Conservation (phyloP, 2,113 vertebrate species). For the Hippolais icterina region DNA sequence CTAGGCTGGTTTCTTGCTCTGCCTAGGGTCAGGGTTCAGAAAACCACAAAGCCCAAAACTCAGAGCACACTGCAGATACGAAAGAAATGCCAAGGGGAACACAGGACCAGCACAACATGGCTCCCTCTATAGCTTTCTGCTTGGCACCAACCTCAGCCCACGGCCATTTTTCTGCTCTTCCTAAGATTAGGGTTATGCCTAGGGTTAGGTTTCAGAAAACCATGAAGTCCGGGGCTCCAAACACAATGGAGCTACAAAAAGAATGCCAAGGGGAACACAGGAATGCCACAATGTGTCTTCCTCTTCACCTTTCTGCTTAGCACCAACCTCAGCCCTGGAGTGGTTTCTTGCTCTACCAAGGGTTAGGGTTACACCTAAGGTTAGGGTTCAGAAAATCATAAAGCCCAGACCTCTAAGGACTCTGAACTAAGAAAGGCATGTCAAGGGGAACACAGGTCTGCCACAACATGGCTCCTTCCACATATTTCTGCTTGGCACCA, state of each 20-base stretch:
- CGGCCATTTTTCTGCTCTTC: neutral
- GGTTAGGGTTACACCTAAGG: too few species aligned
- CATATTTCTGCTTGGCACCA: too few species aligned
- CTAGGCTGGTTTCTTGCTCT: too few species aligned
- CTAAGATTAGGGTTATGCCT: neutral
- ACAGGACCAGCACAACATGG: neutral
- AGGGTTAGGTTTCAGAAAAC: neutral
- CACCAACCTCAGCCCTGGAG: neutral
- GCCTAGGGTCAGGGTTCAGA: too few species aligned
- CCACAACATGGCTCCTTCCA: too few species aligned
- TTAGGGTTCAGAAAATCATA: neutral
- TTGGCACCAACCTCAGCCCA: neutral
- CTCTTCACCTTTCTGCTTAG: neutral
- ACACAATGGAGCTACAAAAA: neutral
- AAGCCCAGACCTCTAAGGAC: neutral
- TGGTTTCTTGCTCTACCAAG: neutral
- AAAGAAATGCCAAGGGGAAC: too few species aligned
- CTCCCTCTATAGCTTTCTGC: neutral
- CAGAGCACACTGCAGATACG: too few species aligned
- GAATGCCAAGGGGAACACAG: too few species aligned
- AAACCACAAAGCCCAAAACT: too few species aligned
- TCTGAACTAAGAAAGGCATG: too few species aligned
- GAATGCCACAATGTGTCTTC: neutral
- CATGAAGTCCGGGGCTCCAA: neutral
- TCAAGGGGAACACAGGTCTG: neutral